Conservation (phyloP, 1,140 invertebrate species). For the Fopius arisanus region DNA sequence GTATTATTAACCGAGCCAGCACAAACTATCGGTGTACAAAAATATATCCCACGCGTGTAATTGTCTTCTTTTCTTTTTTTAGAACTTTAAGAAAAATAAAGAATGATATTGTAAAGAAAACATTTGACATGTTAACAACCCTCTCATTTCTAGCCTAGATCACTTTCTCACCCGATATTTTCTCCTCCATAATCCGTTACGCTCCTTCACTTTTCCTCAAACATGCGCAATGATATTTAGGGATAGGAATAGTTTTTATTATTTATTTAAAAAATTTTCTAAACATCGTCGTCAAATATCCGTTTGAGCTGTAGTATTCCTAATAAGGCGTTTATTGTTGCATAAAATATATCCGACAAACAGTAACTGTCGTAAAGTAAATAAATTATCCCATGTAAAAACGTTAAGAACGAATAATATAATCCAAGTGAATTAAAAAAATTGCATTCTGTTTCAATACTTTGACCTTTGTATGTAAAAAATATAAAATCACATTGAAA, state of each 20-base stretch:
- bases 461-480: constrained; percentile 33
- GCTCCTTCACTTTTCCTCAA: too few relatives aligned
- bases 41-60: not conserved
- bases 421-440: constrained; percentile 31
- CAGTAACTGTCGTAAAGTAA: not conserved
- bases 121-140: not conserved
- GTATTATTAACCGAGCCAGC: not conserved
- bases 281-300: too few relatives aligned
- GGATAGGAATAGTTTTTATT: too few relatives aligned
- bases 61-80: not conserved
- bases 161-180: too few relatives aligned
- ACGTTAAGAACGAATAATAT: constrained; percentile 11
- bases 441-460: constrained; percentile 4
- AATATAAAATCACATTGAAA: constrained; percentile 46
- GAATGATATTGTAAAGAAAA: not conserved
- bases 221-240: too few relatives aligned
- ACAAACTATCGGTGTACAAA: constrained; percentile 1
- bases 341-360: not conserved
- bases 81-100: not conserved
- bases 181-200: too few relatives aligned
- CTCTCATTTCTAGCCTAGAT: too few relatives aligned
- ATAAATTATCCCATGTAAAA: constrained; percentile 19
- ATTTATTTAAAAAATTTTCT: too few relatives aligned
- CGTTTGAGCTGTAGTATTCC: not conserved
- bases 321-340: constrained; percentile 3